These are phyloP conservation scores for Scolopax bukidnonensis DNA, from an alignment of 2,797 vertebrate genomes.

Conservation along the genomic window DNA sequence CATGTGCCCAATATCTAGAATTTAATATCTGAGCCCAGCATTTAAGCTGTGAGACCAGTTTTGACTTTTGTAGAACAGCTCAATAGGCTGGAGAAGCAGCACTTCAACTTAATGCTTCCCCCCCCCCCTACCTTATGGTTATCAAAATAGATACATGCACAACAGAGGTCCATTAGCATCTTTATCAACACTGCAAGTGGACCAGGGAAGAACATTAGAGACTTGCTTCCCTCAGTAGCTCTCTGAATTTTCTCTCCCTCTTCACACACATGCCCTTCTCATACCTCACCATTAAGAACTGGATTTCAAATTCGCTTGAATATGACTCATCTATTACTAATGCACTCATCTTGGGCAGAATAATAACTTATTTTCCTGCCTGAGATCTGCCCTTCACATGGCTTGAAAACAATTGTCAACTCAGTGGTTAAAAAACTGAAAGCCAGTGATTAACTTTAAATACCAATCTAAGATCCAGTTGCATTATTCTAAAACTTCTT, in stretches of 20 bases:
- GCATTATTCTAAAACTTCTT: constrained; percentile 39
- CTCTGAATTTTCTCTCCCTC: neutral
- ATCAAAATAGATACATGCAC: neutral
- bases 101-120: neutral
- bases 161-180: constrained; percentile 36
- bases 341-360: neutral
- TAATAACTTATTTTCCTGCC: neutral
- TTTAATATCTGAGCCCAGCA: neutral
- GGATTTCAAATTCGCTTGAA: constrained; percentile 12
- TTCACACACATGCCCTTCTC: neutral
- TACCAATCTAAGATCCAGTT: neutral
- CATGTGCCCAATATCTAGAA: neutral
- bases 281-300: neutral
- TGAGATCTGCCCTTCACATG: neutral
- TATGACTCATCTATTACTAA: neutral
- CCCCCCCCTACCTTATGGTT: neutral
- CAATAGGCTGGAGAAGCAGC: neutral
- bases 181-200: neutral
- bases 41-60: neutral
- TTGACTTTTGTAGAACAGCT: neutral
- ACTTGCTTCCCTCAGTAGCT: neutral
- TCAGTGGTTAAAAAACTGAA: constrained; percentile 7
- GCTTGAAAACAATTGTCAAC: constrained; percentile 22
- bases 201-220: neutral
- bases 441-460: constrained; percentile 34